Percentiles rank a stretch among this genome's conserved stretches.
Evolutionary conservation across 2,888 invertebrate genomes (phyloP).

Genomic region (Dynastes grantii): DNA sequence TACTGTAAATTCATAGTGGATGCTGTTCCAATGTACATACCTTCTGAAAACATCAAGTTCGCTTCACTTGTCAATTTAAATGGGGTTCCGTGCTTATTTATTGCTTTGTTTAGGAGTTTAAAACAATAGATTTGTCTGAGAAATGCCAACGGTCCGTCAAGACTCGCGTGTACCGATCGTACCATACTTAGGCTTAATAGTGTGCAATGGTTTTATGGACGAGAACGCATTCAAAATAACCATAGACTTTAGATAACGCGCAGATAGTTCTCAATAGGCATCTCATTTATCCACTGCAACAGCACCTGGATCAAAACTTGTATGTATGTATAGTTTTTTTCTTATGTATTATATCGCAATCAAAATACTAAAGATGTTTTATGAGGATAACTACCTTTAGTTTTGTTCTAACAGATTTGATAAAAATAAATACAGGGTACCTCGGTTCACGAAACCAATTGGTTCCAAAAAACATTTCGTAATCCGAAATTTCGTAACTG

Average conservation of each 20-base stretch:
- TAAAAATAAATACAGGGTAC: too few relatives aligned
- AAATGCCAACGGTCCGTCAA: conserved; percentile 66
- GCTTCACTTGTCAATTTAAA: conserved; percentile 65
- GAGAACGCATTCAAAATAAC: conserved; percentile 32
- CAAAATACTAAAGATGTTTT: too few relatives aligned
- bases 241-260: conserved; percentile 21
- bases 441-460: too few relatives aligned
- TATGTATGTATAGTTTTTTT: too few relatives aligned
- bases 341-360: too few relatives aligned
- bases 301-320: too few relatives aligned
- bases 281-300: too few relatives aligned
- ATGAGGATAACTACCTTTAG: too few relatives aligned
- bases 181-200: conserved; percentile 53
- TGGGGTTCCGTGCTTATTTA: conserved; percentile 67
- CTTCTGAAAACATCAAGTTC: conserved; percentile 53
- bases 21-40: conserved; percentile 32
- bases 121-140: conserved; percentile 70
- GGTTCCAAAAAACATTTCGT: too few relatives aligned
- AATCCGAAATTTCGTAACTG: too few relatives aligned
- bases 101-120: conserved; percentile 65
- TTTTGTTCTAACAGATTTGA: too few relatives aligned
- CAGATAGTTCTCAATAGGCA: neutral
- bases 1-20: conserved; percentile 45
- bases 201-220: conserved; percentile 39
- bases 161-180: conserved; percentile 58